Evolutionary conservation across 2,888 invertebrate species (phyloP).

Genomic region (Slavum lentiscoides): DNA sequence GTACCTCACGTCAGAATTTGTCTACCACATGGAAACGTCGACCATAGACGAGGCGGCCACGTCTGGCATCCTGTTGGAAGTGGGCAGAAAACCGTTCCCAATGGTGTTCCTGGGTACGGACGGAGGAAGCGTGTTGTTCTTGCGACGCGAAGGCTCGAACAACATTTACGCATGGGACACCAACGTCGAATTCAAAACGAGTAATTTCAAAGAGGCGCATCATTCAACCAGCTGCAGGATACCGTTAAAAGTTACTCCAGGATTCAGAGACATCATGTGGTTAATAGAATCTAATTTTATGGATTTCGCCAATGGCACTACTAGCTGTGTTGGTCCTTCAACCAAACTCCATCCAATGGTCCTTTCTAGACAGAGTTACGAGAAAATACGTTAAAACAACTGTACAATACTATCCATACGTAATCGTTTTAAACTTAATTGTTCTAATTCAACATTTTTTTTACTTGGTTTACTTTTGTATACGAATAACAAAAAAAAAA

Average conservation of each 20-base stretch:
- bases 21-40: neutral
- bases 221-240: neutral
- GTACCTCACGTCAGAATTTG: neutral
- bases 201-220: neutral
- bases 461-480: neutral
- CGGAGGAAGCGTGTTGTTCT: neutral
- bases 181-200: neutral
- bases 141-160: neutral
- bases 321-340: neutral
- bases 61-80: neutral
- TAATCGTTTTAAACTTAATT: neutral
- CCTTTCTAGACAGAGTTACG: neutral
- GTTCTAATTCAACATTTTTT: neutral
- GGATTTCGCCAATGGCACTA: neutral
- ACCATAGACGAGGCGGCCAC: neutral
- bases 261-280: neutral
- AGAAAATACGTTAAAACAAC: neutral
- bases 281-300: neutral
- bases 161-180: neutral
- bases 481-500: neutral
- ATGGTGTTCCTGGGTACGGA: neutral
- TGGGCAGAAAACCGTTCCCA: neutral
- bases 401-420: neutral
- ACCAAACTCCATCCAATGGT: constrained; percentile 2
- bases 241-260: neutral